These are phyloP conservation scores for Brachymystax lenok DNA, from an alignment of 2,797 vertebrate species.

Conservation along the genomic window DNA sequence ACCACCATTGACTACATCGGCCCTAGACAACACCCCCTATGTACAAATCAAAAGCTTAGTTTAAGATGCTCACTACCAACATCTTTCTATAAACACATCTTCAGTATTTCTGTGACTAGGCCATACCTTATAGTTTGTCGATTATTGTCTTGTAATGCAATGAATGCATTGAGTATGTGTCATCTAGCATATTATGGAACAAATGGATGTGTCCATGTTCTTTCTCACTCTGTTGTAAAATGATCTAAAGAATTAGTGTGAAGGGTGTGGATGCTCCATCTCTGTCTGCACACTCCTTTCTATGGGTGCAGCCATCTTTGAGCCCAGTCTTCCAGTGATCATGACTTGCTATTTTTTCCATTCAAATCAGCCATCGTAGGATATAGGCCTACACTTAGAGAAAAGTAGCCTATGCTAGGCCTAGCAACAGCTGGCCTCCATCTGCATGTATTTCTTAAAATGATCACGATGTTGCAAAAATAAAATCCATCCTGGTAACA, in stretches of 20 bases:
- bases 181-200: background rate
- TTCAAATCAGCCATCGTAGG: conserved; percentile 21
- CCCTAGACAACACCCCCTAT: conserved; percentile 12
- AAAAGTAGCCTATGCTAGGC: background rate
- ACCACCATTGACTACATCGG: conserved; percentile 36
- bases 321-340: conserved; percentile 63
- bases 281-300: conserved; percentile 56
- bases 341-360: conserved; percentile 71
- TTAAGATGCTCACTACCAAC: background rate
- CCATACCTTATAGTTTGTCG: background rate
- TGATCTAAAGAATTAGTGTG: conserved; percentile 54
- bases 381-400: conserved; percentile 18
- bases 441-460: background rate
- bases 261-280: conserved; percentile 57
- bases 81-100: conserved; percentile 10
- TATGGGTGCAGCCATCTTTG: conserved; percentile 70
- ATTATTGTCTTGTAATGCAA: background rate
- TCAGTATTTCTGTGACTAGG: conserved; percentile 2
- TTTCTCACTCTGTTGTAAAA: conserved; percentile 45
- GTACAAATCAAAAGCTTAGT: conserved; percentile 4
- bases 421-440: background rate
- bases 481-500: too few species aligned
- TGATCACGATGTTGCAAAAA: background rate
- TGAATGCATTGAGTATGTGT: background rate
- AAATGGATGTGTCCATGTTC: conserved; percentile 35